Conservation (phyloP, 2,888 invertebrate genomes). For the Malthinus seriepunctatus region DNA sequence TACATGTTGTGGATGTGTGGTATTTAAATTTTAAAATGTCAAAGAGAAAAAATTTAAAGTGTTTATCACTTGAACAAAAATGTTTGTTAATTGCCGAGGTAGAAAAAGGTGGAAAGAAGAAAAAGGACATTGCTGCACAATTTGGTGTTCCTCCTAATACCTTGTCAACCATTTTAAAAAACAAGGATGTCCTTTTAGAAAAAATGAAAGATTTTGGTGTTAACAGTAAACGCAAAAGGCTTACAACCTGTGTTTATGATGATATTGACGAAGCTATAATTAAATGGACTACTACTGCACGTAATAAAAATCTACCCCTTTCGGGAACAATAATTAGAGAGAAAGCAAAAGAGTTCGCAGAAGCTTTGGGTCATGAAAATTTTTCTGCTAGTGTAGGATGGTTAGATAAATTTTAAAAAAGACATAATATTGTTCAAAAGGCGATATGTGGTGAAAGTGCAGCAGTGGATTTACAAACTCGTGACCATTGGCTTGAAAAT, state of each 20-base stretch:
- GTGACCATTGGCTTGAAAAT: slow-evolving; percentile 27
- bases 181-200: no score
- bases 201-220: no score
- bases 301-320: no score
- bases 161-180: neutral
- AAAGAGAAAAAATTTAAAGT: no score
- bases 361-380: slow-evolving; percentile 21
- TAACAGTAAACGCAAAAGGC: no score
- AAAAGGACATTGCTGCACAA: neutral
- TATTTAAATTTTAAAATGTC: no score
- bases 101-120: neutral
- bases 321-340: slow-evolving; percentile 11
- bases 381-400: slow-evolving; percentile 34
- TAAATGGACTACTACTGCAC: no score
- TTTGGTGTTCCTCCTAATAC: neutral
- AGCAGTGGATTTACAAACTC: slow-evolving; percentile 32
- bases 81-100: neutral
- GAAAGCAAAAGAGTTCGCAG: slow-evolving; percentile 34
- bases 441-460: slow-evolving; percentile 34
- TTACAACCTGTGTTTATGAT: no score
- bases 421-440: slow-evolving; percentile 35
- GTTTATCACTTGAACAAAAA: neutral
- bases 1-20: no score
- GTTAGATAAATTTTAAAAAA: slow-evolving; percentile 31
- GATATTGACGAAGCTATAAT: no score